A percentile compares a stretch with the other conserved stretches of the same genome.
These are phyloP conservation scores for Drosophila differens DNA, from an alignment of 2,888 invertebrate genomes.

Conservation along the genomic window DNA sequence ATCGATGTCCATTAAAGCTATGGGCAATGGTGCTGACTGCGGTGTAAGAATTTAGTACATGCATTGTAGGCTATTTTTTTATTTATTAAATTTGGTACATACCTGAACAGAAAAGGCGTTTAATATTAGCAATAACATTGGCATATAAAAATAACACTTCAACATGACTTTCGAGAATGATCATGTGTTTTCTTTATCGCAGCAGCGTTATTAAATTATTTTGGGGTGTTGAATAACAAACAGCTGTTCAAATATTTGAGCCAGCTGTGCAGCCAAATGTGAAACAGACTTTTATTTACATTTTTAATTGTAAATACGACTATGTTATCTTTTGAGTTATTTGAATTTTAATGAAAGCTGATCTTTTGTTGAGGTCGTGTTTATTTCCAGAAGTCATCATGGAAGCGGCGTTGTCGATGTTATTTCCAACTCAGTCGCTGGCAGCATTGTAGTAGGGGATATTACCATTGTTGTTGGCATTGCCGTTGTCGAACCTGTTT, in stretches of 20 bases:
- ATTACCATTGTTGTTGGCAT: conserved; percentile 8
- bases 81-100: neutral
- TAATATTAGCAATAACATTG: conserved; percentile 17
- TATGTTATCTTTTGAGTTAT: neutral
- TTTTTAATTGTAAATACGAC: conserved; percentile 4
- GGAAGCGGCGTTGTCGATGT: conserved; percentile 15
- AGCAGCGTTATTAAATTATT: neutral
- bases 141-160: conserved; percentile 4
- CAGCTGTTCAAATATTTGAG: conserved; percentile 58
- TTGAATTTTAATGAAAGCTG: conserved; percentile 1
- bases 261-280: conserved; percentile 5
- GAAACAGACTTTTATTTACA: neutral
- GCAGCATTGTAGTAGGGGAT: conserved; percentile 3
- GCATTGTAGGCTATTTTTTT: too few relatives aligned
- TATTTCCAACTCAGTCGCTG: conserved; percentile 5
- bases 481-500: conserved; percentile 6
- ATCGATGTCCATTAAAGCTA: conserved; percentile 1
- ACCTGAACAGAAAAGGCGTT: conserved; percentile 32
- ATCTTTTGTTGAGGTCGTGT: too few relatives aligned
- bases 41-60: neutral
- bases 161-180: conserved; percentile 33
- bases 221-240: too few relatives aligned
- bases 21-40: conserved; percentile 22
- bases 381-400: conserved; percentile 4
- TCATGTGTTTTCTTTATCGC: neutral